Percentiles rank a stretch among this genome's conserved stretches.
These are phyloP conservation scores for Dicycla oo DNA, from an alignment of 2,888 invertebrate species.

Conservation along the genomic window DNA sequence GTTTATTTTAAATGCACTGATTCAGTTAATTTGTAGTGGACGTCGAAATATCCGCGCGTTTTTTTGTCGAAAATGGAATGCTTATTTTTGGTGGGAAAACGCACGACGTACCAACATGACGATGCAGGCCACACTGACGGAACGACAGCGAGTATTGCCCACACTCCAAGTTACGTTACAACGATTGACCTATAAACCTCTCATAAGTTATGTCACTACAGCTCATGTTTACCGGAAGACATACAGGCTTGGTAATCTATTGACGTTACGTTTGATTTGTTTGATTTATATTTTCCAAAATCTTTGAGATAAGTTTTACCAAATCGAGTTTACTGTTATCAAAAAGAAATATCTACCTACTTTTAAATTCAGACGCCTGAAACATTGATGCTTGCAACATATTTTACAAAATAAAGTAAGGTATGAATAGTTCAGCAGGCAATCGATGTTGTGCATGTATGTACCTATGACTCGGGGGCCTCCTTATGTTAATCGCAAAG, in stretches of 20 bases:
- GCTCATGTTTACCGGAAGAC: conserved; percentile 34
- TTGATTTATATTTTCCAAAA: too few relatives aligned
- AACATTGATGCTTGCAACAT: conserved; percentile 13
- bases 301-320: not conserved
- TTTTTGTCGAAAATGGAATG: conserved; percentile 41
- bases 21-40: conserved; percentile 1
- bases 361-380: conserved; percentile 25
- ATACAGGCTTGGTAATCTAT: not conserved
- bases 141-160: conserved; percentile 46
- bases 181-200: conserved; percentile 67
- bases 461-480: too few relatives aligned
- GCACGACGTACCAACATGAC: conserved; percentile 65
- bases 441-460: not conserved
- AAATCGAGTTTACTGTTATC: not conserved
- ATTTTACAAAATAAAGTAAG: not conserved
- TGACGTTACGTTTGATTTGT: too few relatives aligned
- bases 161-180: conserved; percentile 60
- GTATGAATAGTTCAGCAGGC: conserved; percentile 7
- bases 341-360: not conserved
- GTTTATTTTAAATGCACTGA: conserved; percentile 47
- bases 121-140: conserved; percentile 67
- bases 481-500: not conserved
- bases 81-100: conserved; percentile 47
- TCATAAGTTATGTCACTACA: conserved; percentile 68
- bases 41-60: conserved; percentile 45